Evolutionary conservation across 2,888 invertebrate species (phyloP), one percentile per base, ranked within the genome.

Genomic region (Cantharis rustica): DNA sequence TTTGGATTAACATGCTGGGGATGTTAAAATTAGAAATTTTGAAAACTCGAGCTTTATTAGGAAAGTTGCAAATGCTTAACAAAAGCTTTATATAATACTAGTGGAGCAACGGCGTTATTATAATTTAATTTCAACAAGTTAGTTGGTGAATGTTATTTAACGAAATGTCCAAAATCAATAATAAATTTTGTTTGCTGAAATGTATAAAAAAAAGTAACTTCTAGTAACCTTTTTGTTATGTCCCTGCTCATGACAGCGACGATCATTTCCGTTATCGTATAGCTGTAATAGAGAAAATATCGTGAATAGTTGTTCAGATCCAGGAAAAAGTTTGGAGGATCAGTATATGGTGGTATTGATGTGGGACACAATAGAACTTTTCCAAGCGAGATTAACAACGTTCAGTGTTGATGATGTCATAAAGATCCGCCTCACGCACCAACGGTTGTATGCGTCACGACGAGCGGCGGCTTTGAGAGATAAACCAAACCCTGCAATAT

Each of bases 371-470:
- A 79, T 78, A 72, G 72, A 76, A 73, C 80, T 81, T 68, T 71
- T 72, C 81, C 81, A 81, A 82, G 80, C 81, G 83, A 83, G 83
- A 84, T 84, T 84, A 84, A 84, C 82, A 80, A 80, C 81, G 82
- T 79, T 81, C 83, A 82, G 82, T 81, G 82, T 78, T 81, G 82
- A 76, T 84, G 85, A 85, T 85, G 85, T 84, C 85, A 79, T 81
- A 81, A 81, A 81, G 81, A 79, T 78, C 73, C 73, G 73, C 70
- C 75, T 77, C 68, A 73, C 80, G 77, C 79, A 81, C 79, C 81
- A 83, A 71, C 79, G 81, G 80, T 75, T 82, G 81, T 80, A 83
- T 82, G 84, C 83, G 84, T 83, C 83, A 82, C 80, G 80, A 80
- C 80, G 82, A 81, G 83, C 83, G 83, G 81, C 82, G 80, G 80